phyloP scores from a whole-genome alignment of 2,888 invertebrate species.

The Coleophora flavipennella region DNA sequence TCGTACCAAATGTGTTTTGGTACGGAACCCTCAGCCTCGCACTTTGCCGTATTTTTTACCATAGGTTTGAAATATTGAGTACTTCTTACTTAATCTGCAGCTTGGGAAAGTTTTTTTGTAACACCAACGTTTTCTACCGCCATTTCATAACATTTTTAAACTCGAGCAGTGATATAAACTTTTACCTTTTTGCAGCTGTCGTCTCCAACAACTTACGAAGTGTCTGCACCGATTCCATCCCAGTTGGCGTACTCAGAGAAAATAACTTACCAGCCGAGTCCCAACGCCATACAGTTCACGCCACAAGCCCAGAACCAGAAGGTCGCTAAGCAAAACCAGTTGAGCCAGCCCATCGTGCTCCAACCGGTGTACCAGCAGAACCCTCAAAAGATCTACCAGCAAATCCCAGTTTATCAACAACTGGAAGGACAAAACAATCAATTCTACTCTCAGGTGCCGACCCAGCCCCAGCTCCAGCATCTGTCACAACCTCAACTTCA shows the following conservation, averaged over 20 bases:
- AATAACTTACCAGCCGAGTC: slow-evolving; percentile 25
- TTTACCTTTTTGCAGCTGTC: slow-evolving; percentile 30
- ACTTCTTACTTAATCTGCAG: too few species aligned
- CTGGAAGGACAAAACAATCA: too few species aligned
- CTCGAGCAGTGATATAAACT: too few species aligned
- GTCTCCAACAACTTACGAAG: slow-evolving; percentile 43
- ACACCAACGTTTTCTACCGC: too few species aligned
- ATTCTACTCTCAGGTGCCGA: neutral
- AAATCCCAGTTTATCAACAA: neutral
- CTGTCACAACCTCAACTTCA: slow-evolving; percentile 3
- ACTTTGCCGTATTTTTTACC: too few species aligned
- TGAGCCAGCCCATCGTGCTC: neutral
- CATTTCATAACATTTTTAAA: too few species aligned
- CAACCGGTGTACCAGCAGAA: slow-evolving; percentile 12
- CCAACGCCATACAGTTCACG: slow-evolving; percentile 21
- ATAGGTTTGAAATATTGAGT: too few species aligned
- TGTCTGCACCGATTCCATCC: slow-evolving; percentile 45
- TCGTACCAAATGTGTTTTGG: too few species aligned
- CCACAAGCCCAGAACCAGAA: slow-evolving; percentile 6
- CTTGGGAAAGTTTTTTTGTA: too few species aligned
- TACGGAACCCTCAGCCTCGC: too few species aligned
- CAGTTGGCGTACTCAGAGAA: slow-evolving; percentile 49
- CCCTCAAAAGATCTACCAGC: slow-evolving; percentile 4
- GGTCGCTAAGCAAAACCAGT: neutral
- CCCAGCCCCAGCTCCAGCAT: neutral